These are phyloP conservation scores for Agrilus planipennis DNA, from an alignment of 1,140 invertebrate genomes.

Conservation along the genomic window DNA sequence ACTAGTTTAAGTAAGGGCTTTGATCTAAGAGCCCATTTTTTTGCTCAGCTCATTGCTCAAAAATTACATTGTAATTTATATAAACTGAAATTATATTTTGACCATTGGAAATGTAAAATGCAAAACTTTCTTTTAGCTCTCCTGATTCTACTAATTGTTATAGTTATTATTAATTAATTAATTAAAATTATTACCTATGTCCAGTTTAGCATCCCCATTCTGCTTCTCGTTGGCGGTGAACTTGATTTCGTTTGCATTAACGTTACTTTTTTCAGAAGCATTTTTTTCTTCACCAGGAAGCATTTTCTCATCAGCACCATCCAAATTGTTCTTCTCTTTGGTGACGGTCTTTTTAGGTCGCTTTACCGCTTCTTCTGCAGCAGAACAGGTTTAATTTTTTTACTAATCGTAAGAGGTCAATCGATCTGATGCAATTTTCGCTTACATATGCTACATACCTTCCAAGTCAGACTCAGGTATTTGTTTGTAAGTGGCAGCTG, in stretches of 20 bases:
- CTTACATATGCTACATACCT: constrained; percentile 31
- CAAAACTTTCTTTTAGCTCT: too few relatives aligned
- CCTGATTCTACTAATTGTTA: too few relatives aligned
- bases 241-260: constrained; percentile 49
- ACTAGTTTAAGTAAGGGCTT: too few relatives aligned
- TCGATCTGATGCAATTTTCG: constrained; percentile 17
- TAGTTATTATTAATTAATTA: background rate
- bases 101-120: too few relatives aligned
- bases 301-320: constrained; percentile 53
- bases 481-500: constrained; percentile 41
- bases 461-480: constrained; percentile 45
- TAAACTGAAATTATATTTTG: too few relatives aligned
- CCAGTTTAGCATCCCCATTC: constrained; percentile 79
- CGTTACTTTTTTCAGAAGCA: constrained; percentile 39
- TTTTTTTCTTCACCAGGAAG: constrained; percentile 44
- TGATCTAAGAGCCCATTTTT: too few relatives aligned
- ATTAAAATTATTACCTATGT: constrained; percentile 55
- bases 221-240: constrained; percentile 54
- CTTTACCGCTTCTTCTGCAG: constrained; percentile 35
- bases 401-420: constrained; percentile 6
- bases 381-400: constrained; percentile 5
- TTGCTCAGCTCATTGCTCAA: too few relatives aligned
- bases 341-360: constrained; percentile 23
- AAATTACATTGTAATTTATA: too few relatives aligned
- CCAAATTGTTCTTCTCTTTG: constrained; percentile 11